Evolutionary conservation across 2,797 vertebrate species (phyloP).

Genomic region (Taeniopygia guttata): DNA sequence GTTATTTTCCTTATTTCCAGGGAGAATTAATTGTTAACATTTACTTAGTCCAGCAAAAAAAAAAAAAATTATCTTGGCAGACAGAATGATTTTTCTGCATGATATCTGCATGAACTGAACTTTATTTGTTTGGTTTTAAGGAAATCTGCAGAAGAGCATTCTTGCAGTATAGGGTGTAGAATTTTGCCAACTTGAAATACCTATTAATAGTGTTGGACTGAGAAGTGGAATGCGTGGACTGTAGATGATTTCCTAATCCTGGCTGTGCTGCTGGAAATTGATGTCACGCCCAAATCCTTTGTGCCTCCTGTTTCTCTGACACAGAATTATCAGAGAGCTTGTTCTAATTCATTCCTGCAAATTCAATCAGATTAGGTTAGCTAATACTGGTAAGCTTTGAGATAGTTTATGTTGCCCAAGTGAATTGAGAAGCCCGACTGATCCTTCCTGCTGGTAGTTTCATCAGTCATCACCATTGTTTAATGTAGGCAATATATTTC

Average conservation of each 20-base stretch:
- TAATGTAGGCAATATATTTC: neutral
- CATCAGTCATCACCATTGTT: neutral
- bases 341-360: neutral
- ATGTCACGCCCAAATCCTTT: neutral
- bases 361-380: neutral
- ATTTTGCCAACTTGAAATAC: neutral
- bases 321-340: slow-evolving; percentile 1
- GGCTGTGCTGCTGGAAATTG: slow-evolving; percentile 9
- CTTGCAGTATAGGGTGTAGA: neutral
- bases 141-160: neutral
- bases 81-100: neutral
- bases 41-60: neutral
- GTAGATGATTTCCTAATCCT: neutral
- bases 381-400: neutral
- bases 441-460: neutral
- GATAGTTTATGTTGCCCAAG: neutral
- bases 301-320: neutral
- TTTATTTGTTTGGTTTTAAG: neutral
- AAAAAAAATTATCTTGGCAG: neutral
- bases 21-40: slow-evolving; percentile 23
- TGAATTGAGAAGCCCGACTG: neutral
- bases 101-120: neutral
- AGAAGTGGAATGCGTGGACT: neutral
- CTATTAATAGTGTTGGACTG: neutral
- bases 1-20: neutral